Conservation (phyloP, 1,140 invertebrate species). For the Battus philenor region DNA sequence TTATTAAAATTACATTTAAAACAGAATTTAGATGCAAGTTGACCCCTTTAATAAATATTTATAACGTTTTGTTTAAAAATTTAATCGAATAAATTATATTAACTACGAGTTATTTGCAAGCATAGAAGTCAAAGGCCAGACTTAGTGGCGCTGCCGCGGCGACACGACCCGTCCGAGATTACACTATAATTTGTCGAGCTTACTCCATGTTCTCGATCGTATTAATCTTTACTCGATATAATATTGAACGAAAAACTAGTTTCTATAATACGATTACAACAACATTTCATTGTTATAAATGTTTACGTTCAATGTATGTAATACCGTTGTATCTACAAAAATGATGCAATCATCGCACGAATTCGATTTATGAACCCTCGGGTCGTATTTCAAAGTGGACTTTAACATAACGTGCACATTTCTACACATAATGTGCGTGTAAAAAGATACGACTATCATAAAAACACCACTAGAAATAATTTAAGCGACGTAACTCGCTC, state of each 20-base stretch:
- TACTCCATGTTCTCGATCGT: conserved; percentile 40
- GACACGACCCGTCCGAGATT: conserved; percentile 33
- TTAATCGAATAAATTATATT: conserved; percentile 14
- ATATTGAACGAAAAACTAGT: not conserved
- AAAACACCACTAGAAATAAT: conserved; percentile 71
- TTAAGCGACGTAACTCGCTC: conserved; percentile 66
- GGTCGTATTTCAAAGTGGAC: conserved; percentile 50
- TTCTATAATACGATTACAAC: not conserved
- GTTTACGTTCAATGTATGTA: not conserved
- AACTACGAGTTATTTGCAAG: conserved; percentile 16
- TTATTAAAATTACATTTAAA: too few species aligned
- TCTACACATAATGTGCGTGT: conserved; percentile 68
- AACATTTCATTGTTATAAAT: not conserved
- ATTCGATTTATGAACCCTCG: conserved; percentile 44
- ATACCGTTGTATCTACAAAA: not conserved
- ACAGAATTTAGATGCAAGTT: too few species aligned
- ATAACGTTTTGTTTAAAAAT: not conserved
- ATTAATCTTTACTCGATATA: not conserved
- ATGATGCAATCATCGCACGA: conserved; percentile 42
- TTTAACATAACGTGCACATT: conserved; percentile 67
- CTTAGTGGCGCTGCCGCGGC: conserved; percentile 33
- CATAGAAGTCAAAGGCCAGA: conserved; percentile 43
- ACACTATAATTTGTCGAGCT: conserved; percentile 38
- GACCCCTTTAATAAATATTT: too few species aligned
- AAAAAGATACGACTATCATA: conserved; percentile 73